Conservation (phyloP, 2,113 vertebrate genomes). For the Polyodon spathula region DNA sequence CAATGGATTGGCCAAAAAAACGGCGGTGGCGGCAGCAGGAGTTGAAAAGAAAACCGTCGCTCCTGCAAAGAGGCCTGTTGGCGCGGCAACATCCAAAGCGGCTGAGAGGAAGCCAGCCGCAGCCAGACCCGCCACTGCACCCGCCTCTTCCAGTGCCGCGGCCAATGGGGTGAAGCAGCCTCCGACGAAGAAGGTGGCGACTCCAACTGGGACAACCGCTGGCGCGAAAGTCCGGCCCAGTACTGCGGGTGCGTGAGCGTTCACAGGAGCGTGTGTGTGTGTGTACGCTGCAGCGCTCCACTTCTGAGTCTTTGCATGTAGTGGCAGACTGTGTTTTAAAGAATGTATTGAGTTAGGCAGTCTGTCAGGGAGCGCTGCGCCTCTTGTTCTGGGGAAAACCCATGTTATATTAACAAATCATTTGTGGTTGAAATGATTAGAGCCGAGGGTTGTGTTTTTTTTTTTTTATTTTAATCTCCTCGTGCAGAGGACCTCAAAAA, state of each 20-base stretch:
- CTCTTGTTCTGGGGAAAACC: no score
- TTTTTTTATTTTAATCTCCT: no score
- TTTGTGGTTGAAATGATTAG: no score
- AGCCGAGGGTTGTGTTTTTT: no score
- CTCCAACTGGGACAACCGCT: constrained; percentile 21
- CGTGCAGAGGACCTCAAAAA: no score
- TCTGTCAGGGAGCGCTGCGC: no score
- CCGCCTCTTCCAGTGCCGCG: constrained; percentile 24
- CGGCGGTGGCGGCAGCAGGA: constrained; percentile 10
- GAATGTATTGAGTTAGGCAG: neutral
- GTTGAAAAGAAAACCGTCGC: constrained; percentile 43
- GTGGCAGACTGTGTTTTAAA: neutral
- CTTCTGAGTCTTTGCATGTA: neutral
- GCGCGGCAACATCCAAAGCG: constrained; percentile 16
- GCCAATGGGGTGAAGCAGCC: constrained; percentile 34
- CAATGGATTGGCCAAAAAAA: constrained; percentile 38
- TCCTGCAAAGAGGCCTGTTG: constrained; percentile 30
- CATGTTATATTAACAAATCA: no score
- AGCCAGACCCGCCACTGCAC: constrained; percentile 22
- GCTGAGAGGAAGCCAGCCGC: constrained; percentile 37
- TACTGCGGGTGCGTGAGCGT: constrained; percentile 41
- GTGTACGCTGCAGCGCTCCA: neutral
- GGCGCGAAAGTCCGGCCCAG: constrained; percentile 43
- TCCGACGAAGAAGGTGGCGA: constrained; percentile 27
- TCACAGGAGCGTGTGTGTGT: neutral